Base-by-base conservation (phyloP, 1,140 invertebrate species). In the Sitodiplosis mosellana region DNA sequence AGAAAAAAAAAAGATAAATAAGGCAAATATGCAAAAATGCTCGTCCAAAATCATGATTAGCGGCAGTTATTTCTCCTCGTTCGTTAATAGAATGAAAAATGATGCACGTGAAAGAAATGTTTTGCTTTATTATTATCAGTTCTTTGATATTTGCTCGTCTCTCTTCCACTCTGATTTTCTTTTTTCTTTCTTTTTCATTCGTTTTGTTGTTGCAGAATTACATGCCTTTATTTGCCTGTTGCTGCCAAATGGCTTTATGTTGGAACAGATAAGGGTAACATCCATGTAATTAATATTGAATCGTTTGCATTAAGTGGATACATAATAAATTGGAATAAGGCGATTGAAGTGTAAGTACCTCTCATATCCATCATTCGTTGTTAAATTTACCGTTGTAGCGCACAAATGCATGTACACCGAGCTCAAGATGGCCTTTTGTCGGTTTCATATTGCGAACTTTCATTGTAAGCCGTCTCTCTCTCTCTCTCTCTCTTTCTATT, bases 311-410 rank as follows among this genome's bases (percentile, higher is more conserved):
- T 99, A 54, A 97, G 91, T 59, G 93, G 93, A 53, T 99, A 99
- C 73, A 79, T 96, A 65, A 95, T 99, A 70, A 97, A 98, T 75
- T 99, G 95, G 95, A 99, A 99, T 75, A 99, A 99, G 76, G 90
- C 93, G 56, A 99, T 99, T 66, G 95, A 98, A 83, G 74, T 97
- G 92, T 98, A 74, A 92, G 90, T 89, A 69, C 47, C 48, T 40
- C 27, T 42, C 27, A 27, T 27, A 27, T 27, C 27, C 27, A 27
- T 27, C 27, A 27, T 27, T 27, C 27, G 27, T 27, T 27, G 27
- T 27, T 27, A 27, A 27, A 27, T 27, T 27, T 27, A 27, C 27
- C 27, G 10, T 27, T 3, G n/a, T n/a, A n/a, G n/a, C n/a, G n/a
- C n/a, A n/a, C n/a, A n/a, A n/a, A n/a, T n/a, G n/a, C n/a, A n/a